A percentile compares a stretch with the other conserved stretches of the same genome.
Evolutionary conservation across 1,140 invertebrate species (phyloP).

Genomic region (Lamellibrachia luymesi): DNA sequence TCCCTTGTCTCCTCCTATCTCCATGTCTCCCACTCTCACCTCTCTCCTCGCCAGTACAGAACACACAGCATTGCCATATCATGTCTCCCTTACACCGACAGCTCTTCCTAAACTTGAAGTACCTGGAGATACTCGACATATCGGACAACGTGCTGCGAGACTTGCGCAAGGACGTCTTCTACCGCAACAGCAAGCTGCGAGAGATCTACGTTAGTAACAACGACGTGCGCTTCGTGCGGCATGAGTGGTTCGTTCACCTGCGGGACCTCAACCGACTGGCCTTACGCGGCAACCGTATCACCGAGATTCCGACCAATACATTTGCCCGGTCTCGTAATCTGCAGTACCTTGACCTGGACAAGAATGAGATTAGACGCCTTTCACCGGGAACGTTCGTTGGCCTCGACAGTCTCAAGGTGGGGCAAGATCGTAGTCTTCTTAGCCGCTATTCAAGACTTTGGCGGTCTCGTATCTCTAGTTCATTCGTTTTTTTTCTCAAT

Average conservation of each 20-base stretch:
- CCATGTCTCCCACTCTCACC: background rate
- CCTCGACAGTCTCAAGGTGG: constrained; percentile 49
- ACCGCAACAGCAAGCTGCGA: constrained; percentile 65
- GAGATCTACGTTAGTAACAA: constrained; percentile 82
- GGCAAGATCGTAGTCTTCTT: constrained; percentile 73
- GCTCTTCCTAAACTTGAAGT: background rate
- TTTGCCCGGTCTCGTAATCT: constrained; percentile 66
- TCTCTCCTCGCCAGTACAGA: background rate
- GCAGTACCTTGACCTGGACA: constrained; percentile 68
- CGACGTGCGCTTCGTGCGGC: constrained; percentile 64
- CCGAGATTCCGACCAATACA: constrained; percentile 60
- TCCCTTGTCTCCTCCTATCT: background rate
- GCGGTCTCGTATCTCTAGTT: no score
- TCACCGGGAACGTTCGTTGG: constrained; percentile 71
- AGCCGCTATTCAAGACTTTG: constrained; percentile 60
- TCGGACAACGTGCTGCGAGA: background rate
- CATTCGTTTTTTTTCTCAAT: no score
- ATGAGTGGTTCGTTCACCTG: background rate
- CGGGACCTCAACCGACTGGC: background rate
- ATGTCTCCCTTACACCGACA: background rate
- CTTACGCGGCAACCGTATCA: constrained; percentile 6
- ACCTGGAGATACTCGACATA: background rate
- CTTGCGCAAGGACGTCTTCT: constrained; percentile 11
- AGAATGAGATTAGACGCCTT: constrained; percentile 78
- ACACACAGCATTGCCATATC: background rate